A percentile compares a stretch with the other conserved stretches of the same genome.
phyloP scores from a whole-genome alignment of 2,113 vertebrate genomes.

The Podarcis cretensis region DNA sequence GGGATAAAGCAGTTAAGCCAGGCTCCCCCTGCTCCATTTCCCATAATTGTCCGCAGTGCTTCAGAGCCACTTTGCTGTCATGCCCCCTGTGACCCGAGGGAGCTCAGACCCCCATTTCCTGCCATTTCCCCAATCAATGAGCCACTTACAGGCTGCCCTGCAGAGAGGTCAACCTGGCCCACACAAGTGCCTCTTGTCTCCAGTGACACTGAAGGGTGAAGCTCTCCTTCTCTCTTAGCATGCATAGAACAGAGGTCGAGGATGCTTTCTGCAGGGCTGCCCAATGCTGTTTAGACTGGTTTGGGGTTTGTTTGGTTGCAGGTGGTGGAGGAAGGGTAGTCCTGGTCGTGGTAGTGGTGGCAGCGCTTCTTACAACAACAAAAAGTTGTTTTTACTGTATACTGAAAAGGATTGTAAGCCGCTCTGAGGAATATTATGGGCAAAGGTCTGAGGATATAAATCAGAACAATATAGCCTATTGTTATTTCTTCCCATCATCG shows the following conservation, averaged over 20 bases:
- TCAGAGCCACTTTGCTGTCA: background rate
- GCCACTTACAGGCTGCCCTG: background rate
- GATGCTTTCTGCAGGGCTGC: background rate
- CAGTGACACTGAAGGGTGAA: background rate
- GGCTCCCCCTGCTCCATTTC: accelerated
- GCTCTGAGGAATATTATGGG: background rate
- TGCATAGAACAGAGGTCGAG: background rate
- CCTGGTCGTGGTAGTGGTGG: background rate
- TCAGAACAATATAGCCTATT: background rate
- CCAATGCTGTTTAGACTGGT: background rate
- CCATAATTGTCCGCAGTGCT: accelerated
- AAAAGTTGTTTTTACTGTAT: background rate
- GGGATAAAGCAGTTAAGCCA: accelerated
- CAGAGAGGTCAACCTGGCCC: background rate
- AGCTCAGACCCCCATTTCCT: background rate
- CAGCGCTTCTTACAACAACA: background rate
- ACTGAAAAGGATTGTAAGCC: background rate
- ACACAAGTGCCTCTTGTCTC: background rate
- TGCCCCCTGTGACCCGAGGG: background rate
- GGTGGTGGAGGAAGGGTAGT: background rate
- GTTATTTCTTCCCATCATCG: background rate
- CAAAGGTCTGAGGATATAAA: background rate
- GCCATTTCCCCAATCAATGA: slow-evolving; percentile 26
- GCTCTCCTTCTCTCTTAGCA: background rate
- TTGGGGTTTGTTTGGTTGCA: background rate